These are phyloP conservation scores for Latrodectus geometricus DNA, from an alignment of 1,140 invertebrate species.

Conservation along the genomic window DNA sequence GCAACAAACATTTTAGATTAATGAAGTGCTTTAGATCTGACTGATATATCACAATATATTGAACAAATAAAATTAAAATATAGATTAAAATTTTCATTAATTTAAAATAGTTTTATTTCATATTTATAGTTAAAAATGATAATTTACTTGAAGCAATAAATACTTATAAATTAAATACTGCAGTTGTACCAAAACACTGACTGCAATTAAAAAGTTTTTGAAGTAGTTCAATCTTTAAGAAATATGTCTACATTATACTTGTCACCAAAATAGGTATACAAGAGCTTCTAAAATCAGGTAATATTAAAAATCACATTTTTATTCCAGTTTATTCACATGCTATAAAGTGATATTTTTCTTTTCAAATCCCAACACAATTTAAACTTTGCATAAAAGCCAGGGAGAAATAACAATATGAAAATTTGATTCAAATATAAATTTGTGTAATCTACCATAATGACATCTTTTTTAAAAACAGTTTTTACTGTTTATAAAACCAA, in stretches of 20 bases:
- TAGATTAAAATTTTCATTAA: no score
- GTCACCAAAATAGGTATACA: conserved; percentile 45
- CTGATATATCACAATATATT: background rate
- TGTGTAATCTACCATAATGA: background rate
- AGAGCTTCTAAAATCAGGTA: conserved; percentile 55
- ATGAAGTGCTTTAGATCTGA: background rate
- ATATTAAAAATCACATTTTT: conserved; percentile 43
- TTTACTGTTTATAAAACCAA: background rate
- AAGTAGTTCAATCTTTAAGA: conserved; percentile 22
- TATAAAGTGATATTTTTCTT: conserved; percentile 54
- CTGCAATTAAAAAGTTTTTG: conserved; percentile 33
- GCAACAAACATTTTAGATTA: background rate
- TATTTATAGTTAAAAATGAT: no score
- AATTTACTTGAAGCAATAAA: no score
- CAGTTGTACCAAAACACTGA: background rate
- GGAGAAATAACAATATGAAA: background rate
- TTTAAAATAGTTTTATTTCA: no score
- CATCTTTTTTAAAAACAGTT: background rate
- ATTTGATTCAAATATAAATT: background rate
- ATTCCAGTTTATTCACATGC: conserved; percentile 10
- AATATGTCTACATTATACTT: conserved; percentile 39
- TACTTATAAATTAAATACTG: no score
- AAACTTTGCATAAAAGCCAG: background rate
- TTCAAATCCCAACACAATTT: conserved; percentile 51
- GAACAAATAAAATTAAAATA: background rate